Conservation (phyloP, 2,113 vertebrate genomes). For the Aegithalos caudatus region DNA sequence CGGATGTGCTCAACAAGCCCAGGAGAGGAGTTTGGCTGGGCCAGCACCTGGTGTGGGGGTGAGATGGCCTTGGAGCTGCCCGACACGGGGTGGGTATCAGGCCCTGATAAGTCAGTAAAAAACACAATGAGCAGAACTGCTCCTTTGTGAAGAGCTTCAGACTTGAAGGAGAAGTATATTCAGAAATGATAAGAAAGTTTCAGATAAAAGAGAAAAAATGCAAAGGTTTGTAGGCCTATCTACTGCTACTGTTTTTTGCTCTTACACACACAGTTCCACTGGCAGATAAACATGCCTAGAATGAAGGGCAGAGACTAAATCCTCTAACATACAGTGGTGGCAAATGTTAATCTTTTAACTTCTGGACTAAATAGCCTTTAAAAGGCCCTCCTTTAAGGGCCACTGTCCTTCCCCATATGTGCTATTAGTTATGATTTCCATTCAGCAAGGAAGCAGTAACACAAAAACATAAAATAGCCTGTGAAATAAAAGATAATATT, state of each 20-base stretch:
- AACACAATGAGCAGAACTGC: neutral
- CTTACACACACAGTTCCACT: neutral
- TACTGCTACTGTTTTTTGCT: neutral
- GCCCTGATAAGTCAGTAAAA: neutral
- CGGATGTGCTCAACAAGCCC: rapidly evolving
- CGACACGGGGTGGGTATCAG: rapidly evolving
- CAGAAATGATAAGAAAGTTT: neutral
- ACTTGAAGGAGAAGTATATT: neutral
- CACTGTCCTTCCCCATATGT: neutral
- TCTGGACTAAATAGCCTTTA: neutral
- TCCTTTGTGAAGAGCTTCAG: neutral
- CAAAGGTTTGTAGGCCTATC: neutral
- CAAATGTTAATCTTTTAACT: neutral
- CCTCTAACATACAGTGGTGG: neutral
- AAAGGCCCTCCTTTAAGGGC: neutral
- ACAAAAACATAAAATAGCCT: neutral
- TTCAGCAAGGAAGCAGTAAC: neutral
- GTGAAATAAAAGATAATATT: neutral
- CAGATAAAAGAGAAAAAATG: neutral
- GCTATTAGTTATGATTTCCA: neutral
- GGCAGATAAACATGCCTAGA: neutral
- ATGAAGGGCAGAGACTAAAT: neutral
- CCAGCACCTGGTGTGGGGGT: neutral
- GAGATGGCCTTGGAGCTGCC: neutral
- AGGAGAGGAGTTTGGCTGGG: neutral